Percentiles rank a stretch among this genome's conserved stretches.
Conservation (phyloP, 2,113 vertebrate genomes). For the Nibea albiflora region DNA sequence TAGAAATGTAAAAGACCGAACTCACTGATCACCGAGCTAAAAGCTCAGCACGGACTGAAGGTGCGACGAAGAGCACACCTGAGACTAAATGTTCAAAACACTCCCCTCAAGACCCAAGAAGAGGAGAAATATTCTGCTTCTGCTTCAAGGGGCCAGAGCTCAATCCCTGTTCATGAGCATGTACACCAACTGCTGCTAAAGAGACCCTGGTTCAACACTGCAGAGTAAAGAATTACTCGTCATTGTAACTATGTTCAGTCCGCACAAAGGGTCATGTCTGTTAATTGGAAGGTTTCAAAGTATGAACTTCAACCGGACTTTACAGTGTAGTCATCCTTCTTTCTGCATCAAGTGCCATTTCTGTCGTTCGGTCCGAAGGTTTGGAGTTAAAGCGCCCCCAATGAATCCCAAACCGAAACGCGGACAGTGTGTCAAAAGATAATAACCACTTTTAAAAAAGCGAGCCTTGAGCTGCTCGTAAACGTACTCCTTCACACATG, state of each 20-base stretch:
- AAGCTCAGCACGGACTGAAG: conserved; percentile 16
- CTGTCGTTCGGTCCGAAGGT: conserved; percentile 7
- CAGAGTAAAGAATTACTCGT: conserved; percentile 43
- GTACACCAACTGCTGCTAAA: conserved; percentile 59
- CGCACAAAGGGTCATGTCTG: conserved; percentile 12
- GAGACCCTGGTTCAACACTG: conserved; percentile 48
- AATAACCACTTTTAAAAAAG: neutral
- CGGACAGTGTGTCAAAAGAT: neutral
- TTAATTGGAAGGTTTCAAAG: conserved; percentile 6
- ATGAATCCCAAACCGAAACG: neutral
- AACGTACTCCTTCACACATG: neutral
- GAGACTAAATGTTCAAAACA: conserved; percentile 7
- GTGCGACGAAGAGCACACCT: neutral
- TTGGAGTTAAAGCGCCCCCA: conserved; percentile 5
- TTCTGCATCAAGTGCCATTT: conserved; percentile 36
- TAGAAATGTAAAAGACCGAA: conserved; percentile 28
- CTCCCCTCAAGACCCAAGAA: neutral
- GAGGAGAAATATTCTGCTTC: conserved; percentile 15
- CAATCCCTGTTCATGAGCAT: conserved; percentile 45
- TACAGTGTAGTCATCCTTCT: neutral
- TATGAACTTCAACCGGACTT: conserved; percentile 1
- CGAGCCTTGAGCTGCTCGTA: neutral
- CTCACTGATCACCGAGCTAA: conserved; percentile 25
- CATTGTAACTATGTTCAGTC: conserved; percentile 38
- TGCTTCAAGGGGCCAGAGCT: conserved; percentile 31